Evolutionary conservation across 2,113 vertebrate genomes (phyloP).

Genomic region (Charina bottae): DNA sequence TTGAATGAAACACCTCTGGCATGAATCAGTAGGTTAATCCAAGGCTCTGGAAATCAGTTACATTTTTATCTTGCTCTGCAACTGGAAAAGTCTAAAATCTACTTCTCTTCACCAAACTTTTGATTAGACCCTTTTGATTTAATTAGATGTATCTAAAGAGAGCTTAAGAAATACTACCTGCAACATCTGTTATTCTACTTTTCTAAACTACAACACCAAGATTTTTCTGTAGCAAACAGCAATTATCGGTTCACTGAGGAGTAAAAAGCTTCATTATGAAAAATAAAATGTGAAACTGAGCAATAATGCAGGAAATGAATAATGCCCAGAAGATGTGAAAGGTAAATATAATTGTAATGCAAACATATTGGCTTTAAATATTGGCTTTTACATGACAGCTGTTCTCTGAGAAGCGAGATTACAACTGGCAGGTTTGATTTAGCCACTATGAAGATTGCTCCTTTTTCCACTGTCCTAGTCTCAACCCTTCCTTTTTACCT

Average conservation of each 20-base stretch:
- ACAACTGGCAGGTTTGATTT: conserved; percentile 40
- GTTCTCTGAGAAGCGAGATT: conserved; percentile 53
- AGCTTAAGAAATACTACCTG: conserved; percentile 7
- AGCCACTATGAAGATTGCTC: neutral
- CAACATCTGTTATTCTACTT: neutral
- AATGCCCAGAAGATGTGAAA: conserved; percentile 52
- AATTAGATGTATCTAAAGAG: conserved; percentile 14
- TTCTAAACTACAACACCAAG: neutral
- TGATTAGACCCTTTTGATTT: conserved; percentile 21
- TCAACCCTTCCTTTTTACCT: neutral
- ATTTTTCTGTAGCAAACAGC: neutral
- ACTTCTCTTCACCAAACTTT: conserved; percentile 21
- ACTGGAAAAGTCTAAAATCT: neutral
- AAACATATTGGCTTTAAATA: conserved; percentile 61
- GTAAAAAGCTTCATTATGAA: neutral
- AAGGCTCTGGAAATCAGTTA: neutral
- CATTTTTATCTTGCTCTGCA: neutral
- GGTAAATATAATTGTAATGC: conserved; percentile 61
- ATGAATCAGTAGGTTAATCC: neutral
- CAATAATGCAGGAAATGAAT: conserved; percentile 53
- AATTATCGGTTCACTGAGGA: neutral
- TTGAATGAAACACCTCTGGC: neutral
- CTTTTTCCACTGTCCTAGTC: neutral
- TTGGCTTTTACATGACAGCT: conserved; percentile 60
- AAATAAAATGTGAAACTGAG: conserved; percentile 43